Evolutionary conservation across 2,113 vertebrate genomes (phyloP), one percentile per base, ranked within the genome.

Genomic region (Clarias batrachus): DNA sequence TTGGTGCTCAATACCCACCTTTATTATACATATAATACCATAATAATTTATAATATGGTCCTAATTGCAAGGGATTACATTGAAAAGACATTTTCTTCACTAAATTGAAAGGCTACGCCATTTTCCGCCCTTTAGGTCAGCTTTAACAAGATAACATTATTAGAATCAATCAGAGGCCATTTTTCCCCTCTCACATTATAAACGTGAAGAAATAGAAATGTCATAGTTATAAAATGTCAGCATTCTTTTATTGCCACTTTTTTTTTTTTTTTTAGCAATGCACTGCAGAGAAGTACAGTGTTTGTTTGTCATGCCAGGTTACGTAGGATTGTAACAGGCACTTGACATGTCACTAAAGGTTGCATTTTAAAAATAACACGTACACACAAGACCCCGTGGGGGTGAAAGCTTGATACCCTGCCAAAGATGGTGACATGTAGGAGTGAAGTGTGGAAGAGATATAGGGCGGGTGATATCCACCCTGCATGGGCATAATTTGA

Each of bases 381-480:
- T 73, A 81, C 65, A 83, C 54, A 73, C 86, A 83, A 59, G 48
- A 70, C 85, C 87, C 33, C 37, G 60, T 5, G 73, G 68, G 81
- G 74, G 85, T 85, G 86, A 88, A 80, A 83, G 48, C 85, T 87
- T 88, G 90, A 90, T 87, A 86, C 76, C 87, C 87, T 7, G 89
- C 91, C 88, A 91, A 90, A 90, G 87, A 91, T 89, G 89, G 89
- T 82, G 88, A 89, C 82, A 86, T 88, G 87, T 62, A 68, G 27
- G 30, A 33, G 63, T 66, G 59, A 80, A 66, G 70, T 16, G 21
- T 4, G 63, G n/a, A 12, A 16, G 19, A 76, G 25, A 60, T 19
- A 21, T 83, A 48, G 57, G 71, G 60, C 48, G 19, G 74, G 73
- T 62, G 48, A 37, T 56, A 77, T 81, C 81, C 70, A 30, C 71